phyloP scores from a whole-genome alignment of 2,113 vertebrate genomes.

The human region DNA sequence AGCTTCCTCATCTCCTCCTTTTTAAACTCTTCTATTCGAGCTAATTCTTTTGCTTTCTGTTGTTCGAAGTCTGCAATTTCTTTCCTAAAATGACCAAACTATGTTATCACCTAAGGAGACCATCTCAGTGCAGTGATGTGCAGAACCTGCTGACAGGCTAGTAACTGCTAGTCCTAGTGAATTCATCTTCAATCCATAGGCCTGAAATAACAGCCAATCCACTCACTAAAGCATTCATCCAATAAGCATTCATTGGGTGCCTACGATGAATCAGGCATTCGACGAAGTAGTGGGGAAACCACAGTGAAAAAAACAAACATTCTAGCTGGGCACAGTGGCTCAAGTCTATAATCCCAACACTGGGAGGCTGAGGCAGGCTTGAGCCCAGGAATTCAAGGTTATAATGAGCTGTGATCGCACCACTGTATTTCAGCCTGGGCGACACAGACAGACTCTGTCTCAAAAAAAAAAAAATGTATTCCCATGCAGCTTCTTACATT shows the following conservation, averaged over 20 bases:
- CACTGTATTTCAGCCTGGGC: no score
- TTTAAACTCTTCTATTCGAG: conserved; percentile 92
- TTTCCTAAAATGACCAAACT: conserved; percentile 85
- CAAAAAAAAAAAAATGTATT: neutral
- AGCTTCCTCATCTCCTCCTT: conserved; percentile 93
- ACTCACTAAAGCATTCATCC: neutral
- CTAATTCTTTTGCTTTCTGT: conserved; percentile 88
- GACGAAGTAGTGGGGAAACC: neutral
- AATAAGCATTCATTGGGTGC: neutral
- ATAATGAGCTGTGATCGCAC: no score
- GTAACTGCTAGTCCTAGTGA: neutral
- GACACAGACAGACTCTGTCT: no score
- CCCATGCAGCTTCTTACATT: neutral
- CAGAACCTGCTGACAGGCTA: neutral
- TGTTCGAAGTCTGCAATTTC: conserved; percentile 91
- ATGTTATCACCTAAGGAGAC: conserved; percentile 2
- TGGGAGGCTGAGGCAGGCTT: no score
- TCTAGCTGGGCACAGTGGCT: neutral
- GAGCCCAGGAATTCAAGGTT: no score
- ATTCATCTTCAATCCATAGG: neutral
- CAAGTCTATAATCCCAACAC: no score
- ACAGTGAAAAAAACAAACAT: neutral
- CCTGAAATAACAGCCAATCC: neutral
- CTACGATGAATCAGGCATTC: neutral
- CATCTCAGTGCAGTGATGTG: neutral